Base-by-base conservation (phyloP, 2,888 invertebrate species). In the Perizoma flavofasciatum region DNA sequence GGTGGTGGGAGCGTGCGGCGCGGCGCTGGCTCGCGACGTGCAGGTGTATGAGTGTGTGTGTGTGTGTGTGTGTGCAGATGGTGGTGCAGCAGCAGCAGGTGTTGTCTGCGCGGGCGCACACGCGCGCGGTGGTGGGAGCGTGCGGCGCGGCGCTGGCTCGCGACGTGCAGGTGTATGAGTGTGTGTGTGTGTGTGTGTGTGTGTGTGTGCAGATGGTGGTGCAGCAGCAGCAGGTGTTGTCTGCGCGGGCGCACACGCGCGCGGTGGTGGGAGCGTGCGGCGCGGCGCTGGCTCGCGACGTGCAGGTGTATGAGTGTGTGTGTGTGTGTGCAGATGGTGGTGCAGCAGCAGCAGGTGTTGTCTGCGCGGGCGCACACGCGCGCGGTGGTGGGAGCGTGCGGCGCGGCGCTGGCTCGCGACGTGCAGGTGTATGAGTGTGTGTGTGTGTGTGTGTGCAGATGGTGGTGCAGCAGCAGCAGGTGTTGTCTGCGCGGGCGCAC, bases 81-180 rank as follows among this genome's bases (percentile, higher is more conserved):
- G n/a, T 56, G 33, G 5, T 7, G 37, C 7, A 6, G 34, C 33
- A 22, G 22, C 68, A 61, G 34, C 41, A 34, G 55, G 5, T 37
- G 37, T 37, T 37, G 44, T 47, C 40, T 41, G 78, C 77, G 65
- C 77, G 78, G 1, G 65, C 57, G 34, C 64, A 67, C n/a, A 89
- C 67, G 41, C 76, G 78, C 60, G 68, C 92, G 66, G 94, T 95
- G 68, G 85, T 93, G 59, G 84, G 84, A 55, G 92, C 93, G 60
- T 93, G 93, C 67, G 92, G 92, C 11, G 82, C 90, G 32, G 90
- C 92, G 52, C 94, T 94, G 68, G 91, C 93, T 45, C 81, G 79
- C 39, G 90, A 90, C 71, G 86, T 95, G 74, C 93, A 92, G 72
- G 93, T n/a, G n/a, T n/a, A n/a, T n/a, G n/a, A n/a, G n/a, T n/a